Base-by-base conservation (phyloP, 2,797 vertebrate species). In the Anas bahamensis region DNA sequence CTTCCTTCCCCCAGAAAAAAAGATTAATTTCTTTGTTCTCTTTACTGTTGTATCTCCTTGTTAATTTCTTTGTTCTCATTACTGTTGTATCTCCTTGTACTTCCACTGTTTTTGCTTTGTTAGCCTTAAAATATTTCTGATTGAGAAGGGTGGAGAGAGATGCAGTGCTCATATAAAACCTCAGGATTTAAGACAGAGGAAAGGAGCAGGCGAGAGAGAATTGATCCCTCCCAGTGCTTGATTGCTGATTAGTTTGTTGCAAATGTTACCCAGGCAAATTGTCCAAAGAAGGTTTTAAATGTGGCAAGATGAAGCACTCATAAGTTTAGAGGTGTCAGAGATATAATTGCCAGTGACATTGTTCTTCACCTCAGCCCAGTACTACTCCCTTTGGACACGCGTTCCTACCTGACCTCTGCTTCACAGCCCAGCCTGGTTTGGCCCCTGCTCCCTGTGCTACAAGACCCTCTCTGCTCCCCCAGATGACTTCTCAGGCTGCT, bases 61-160 rank as follows among this genome's bases (percentile, higher is more conserved):
- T 41, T 44, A 44, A 48, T 48, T 48, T 48, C 46, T 53, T 48
- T 83, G 14, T 74, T 74, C 57, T 64, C 22, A 61, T 83, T 81
- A 10, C 31, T 82, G 23, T 35, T 76, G 3, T 37, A 59, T 52
- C 46, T 66, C 18, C 39, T 56, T 89, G 29, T 42, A 10, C 66
- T 70, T 55, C 55, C 7, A 13, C 82, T 83, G 66, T 35, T 35
- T 76, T 85, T 55, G 11, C 26, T 73, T 73, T 79, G 11, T 63
- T 73, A 56, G n/a, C n/a, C 21, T 85, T 85, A 71, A 82, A 74
- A 74, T 70, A 33, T 82, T 92, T 70, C 17, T 85, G 42, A 11
- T 46, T 63, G 48, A 70, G 85, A 76, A 10, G 35, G 4, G 60
- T 87, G 69, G 39, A 39, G 56, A 66, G 35, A 7, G 9, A 13